phyloP scores from a whole-genome alignment of 2,113 vertebrate species.

The Campylomormyrus numenius region DNA sequence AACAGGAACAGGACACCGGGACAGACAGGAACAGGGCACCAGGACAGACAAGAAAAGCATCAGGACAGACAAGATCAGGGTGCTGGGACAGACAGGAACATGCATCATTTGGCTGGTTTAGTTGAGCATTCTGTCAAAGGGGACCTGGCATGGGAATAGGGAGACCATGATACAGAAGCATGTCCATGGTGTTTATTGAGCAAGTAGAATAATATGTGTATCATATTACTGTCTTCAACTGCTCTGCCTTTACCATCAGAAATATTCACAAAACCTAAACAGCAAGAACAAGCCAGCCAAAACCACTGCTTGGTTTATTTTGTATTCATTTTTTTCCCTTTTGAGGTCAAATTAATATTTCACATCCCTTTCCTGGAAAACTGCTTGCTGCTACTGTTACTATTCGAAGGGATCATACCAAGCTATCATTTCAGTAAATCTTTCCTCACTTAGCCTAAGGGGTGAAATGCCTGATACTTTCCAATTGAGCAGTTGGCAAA shows the following conservation, averaged over 20 bases:
- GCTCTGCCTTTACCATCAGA: constrained; percentile 5
- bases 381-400: constrained; percentile 7
- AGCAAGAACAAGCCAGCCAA: neutral
- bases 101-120: neutral
- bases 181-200: neutral
- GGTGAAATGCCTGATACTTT: constrained; percentile 26
- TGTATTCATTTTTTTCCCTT: neutral
- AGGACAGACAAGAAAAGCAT: neutral
- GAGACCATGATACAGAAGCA: neutral
- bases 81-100: neutral
- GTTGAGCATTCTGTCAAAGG: neutral
- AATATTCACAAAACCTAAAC: neutral
- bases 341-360: constrained; percentile 25
- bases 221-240: neutral
- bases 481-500: constrained; percentile 24
- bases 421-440: constrained; percentile 30
- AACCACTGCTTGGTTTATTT: neutral
- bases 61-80: neutral
- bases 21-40: neutral
- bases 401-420: constrained; percentile 3
- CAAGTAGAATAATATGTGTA: neutral
- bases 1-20: neutral
- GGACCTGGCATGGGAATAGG: neutral
- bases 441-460: constrained; percentile 25
- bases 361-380: constrained; percentile 2